These are phyloP conservation scores for Peromyscus maniculatus DNA, from an alignment of 2,113 vertebrate species.

Conservation along the genomic window DNA sequence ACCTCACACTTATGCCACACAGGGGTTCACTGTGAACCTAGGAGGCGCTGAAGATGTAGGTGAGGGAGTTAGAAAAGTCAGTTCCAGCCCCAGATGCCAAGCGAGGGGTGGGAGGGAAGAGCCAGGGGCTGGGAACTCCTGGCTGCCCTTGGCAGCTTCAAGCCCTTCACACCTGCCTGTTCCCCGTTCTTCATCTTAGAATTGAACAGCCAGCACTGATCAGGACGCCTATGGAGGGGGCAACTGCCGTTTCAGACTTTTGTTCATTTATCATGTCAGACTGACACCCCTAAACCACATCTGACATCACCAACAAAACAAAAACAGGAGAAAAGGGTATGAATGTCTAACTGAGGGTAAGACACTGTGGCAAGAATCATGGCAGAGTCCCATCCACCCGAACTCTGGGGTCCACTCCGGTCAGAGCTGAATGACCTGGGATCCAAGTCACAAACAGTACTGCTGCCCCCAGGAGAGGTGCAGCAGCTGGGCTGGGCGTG, in stretches of 20 bases:
- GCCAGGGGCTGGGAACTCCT: background rate
- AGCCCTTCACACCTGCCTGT: background rate
- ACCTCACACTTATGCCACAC: constrained; percentile 54
- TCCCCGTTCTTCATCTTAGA: background rate
- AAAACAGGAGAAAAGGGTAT: background rate
- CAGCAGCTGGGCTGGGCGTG: background rate
- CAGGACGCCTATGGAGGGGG: background rate
- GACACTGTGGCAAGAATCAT: background rate
- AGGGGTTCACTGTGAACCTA: constrained; percentile 48
- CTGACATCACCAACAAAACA: background rate
- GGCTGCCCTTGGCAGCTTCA: constrained; percentile 38
- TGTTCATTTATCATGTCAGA: constrained; percentile 4
- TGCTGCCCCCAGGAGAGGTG: background rate
- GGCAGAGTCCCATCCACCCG: no score
- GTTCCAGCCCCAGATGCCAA: background rate
- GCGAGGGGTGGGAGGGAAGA: background rate
- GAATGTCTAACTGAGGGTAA: background rate
- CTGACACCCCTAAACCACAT: background rate
- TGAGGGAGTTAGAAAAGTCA: constrained; percentile 72
- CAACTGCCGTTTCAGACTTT: background rate
- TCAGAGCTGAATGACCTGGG: constrained; percentile 10
- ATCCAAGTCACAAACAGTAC: background rate
- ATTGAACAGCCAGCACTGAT: background rate
- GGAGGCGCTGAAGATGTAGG: constrained; percentile 67
- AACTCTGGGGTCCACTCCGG: background rate